These are phyloP conservation scores for Porites australiensis DNA, from an alignment of 64 coral and sea anemone species.

Conservation along the genomic window DNA sequence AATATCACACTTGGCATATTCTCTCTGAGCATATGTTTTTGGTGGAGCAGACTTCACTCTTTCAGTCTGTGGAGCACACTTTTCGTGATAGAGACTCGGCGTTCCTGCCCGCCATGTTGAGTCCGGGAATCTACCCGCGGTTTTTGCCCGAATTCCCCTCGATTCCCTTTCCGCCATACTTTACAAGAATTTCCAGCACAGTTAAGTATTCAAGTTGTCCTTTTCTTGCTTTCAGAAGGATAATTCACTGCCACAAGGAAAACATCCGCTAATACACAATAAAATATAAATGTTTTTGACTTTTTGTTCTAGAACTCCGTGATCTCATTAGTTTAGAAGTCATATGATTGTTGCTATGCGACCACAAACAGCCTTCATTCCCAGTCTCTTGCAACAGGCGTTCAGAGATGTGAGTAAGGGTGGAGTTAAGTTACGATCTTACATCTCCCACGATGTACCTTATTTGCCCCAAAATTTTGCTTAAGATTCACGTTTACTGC, in stretches of 20 bases:
- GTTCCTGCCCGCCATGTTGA: constrained; percentile 52
- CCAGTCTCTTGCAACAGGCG: too few species aligned
- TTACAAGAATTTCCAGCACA: neutral
- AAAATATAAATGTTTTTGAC: neutral
- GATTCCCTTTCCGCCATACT: constrained; percentile 22
- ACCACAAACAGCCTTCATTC: neutral
- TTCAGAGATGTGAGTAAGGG: too few species aligned
- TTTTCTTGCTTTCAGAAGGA: neutral
- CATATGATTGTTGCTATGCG: constrained; percentile 25
- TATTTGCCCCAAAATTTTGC: too few species aligned
- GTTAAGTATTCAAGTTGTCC: neutral
- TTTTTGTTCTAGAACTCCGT: constrained; percentile 18
- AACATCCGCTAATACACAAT: neutral
- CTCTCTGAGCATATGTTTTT: constrained; percentile 77
- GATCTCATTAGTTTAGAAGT: neutral
- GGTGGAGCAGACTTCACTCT: constrained; percentile 83
- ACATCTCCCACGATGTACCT: too few species aligned
- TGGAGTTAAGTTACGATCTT: too few species aligned
- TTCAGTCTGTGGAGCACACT: constrained; percentile 84
- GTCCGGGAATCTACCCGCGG: constrained; percentile 82
- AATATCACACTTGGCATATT: constrained; percentile 85
- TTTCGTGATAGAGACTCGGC: constrained; percentile 88
- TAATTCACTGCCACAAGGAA: neutral
- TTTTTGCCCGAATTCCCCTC: constrained; percentile 66
- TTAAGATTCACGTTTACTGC: too few species aligned